Evolutionary conservation across 1,140 invertebrate genomes (phyloP), one percentile per base, ranked within the genome.

Genomic region (Trichonephila inaurata): DNA sequence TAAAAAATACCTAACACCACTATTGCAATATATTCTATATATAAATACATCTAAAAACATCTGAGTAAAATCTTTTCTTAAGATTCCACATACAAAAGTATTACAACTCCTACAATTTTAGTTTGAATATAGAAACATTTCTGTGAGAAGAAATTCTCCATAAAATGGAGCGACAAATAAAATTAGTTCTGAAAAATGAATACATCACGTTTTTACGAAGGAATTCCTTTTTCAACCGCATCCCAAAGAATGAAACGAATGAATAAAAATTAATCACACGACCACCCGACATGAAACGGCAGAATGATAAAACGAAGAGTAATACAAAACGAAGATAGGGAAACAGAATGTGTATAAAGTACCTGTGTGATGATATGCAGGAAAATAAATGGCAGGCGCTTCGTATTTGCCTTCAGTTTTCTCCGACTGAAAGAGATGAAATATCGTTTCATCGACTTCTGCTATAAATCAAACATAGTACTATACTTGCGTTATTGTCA

Each of bases 361-460:
- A 93, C 92, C 92, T 93, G 92, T 93, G 69, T 93, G 92, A 89
- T 93, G 92, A 93, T 93, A 93, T 93, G 92, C 92, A 24, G 92
- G 92, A 24, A 93, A 93, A 93, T 93, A 93, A 64, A 93, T 93
- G 85, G 92, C 86, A 18, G 92, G 92, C 6, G 85, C 62, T 60
- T 93, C 85, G 69, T 93, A 93, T 93, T 93, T 93, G 66, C 92
- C 86, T 89, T 93, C 92, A 24, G 33, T 64, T 89, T 93, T 93
- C 92, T 93, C 92, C 28, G 92, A 89, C 92, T 93, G 86, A 77
- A 93, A 88, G 92, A 82, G 24, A 93, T 81, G 86, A 93, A 93
- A 88, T 88, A 93, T 92, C 40, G 82, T 83, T 85, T 92, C 90
- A 85, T 51, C 82, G 82, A 83, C 83, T 92, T 60, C 33, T n/a